Conservation (phyloP, 2,888 invertebrate genomes). For the Blera fallax region DNA sequence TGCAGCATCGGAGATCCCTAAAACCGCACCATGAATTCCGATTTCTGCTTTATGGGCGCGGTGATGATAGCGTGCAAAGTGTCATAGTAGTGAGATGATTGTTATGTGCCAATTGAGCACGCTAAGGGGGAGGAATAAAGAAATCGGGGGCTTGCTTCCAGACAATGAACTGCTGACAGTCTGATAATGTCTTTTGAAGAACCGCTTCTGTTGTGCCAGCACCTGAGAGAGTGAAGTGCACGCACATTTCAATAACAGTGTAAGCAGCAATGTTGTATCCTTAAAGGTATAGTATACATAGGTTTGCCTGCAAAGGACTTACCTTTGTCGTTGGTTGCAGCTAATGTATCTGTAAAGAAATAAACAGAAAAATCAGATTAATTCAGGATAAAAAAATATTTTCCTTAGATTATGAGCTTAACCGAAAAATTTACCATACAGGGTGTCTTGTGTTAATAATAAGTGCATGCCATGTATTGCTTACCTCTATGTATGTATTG, state of each 20-base stretch:
- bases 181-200: constrained; percentile 27
- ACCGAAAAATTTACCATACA: too few relatives aligned
- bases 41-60: constrained; percentile 32
- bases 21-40: constrained; percentile 38
- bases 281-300: too few relatives aligned
- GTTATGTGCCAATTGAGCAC: constrained; percentile 32
- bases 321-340: constrained; percentile 35
- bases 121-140: neutral
- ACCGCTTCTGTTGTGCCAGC: constrained; percentile 27
- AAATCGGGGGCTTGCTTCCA: constrained; percentile 8
- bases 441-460: too few relatives aligned
- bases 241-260: constrained; percentile 44
- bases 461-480: too few relatives aligned
- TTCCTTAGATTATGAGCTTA: neutral
- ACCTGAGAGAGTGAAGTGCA: constrained; percentile 27
- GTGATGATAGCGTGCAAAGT: constrained; percentile 35
- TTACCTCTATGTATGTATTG: too few relatives aligned
- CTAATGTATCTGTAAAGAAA: constrained; percentile 26
- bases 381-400: neutral
- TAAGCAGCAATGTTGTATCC: neutral
- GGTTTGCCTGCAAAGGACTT: too few relatives aligned
- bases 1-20: constrained; percentile 6
- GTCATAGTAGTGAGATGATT: constrained; percentile 23
- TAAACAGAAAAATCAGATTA: constrained; percentile 7
- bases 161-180: constrained; percentile 33